Evolutionary conservation across 35 echinoderm and acorn worm genomes (phyloP).

Genomic region (Apostichopus californicus): DNA sequence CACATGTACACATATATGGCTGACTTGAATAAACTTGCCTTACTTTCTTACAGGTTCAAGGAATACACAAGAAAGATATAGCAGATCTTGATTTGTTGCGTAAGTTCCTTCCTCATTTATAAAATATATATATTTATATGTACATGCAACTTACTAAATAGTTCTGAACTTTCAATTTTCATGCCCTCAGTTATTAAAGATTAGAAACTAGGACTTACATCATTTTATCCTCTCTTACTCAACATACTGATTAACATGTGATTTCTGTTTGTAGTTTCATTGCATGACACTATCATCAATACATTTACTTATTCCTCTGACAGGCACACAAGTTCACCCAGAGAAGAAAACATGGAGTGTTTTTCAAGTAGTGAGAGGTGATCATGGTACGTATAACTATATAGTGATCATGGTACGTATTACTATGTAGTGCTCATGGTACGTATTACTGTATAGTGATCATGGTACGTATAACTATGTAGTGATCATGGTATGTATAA

Average conservation of each 20-base stretch:
- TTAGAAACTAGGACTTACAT: too few relatives aligned
- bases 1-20: too few relatives aligned
- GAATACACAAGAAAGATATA: constrained; percentile 7
- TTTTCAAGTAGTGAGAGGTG: not conserved
- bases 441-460: too few relatives aligned
- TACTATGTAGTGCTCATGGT: too few relatives aligned
- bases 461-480: too few relatives aligned
- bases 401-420: not conserved
- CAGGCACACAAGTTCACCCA: constrained; percentile 15
- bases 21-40: not conserved
- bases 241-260: too few relatives aligned
- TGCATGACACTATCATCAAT: too few relatives aligned
- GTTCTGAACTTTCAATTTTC: too few relatives aligned
- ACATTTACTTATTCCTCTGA: not conserved
- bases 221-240: too few relatives aligned
- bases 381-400: not conserved
- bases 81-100: constrained; percentile 1
- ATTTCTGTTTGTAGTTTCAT: too few relatives aligned
- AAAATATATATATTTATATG: not conserved
- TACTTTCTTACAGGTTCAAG: not conserved
- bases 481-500: too few relatives aligned
- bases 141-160: not conserved
- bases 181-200: too few relatives aligned
- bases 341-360: constrained; percentile 1
- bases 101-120: not conserved